A percentile compares a stretch with the other conserved stretches of the same genome.
Conservation (phyloP, 2,888 invertebrate genomes). For the Apamea monoglypha region DNA sequence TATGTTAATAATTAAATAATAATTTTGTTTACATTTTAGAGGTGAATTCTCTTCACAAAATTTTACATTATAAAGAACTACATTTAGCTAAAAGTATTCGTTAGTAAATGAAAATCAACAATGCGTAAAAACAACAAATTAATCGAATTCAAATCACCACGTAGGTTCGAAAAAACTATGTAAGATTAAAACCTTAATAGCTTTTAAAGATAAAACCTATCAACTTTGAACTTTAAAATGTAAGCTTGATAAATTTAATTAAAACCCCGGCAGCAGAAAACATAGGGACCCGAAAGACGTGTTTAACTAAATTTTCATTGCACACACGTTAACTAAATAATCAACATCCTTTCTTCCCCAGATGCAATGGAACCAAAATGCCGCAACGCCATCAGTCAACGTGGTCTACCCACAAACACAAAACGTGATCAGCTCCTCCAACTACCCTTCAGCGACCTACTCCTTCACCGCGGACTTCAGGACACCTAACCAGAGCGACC, state of each 20-base stretch:
- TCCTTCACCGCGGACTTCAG: conserved; percentile 96
- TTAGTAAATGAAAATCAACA: neutral
- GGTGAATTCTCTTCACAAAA: neutral
- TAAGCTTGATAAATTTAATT: neutral
- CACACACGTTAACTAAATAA: neutral
- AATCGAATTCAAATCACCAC: neutral
- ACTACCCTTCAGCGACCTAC: conserved; percentile 94
- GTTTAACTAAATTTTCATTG: neutral
- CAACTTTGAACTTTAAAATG: neutral
- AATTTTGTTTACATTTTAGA: neutral
- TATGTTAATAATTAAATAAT: too few species aligned
- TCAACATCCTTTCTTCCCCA: conserved; percentile 72
- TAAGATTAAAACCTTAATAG: neutral
- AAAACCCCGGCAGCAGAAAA: neutral
- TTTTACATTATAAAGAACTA: neutral
- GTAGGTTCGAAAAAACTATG: neutral
- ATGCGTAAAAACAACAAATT: neutral
- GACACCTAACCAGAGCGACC: conserved; percentile 91
- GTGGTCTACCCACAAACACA: conserved; percentile 92
- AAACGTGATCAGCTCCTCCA: conserved; percentile 91
- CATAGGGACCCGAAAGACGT: neutral
- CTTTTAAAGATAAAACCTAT: neutral
- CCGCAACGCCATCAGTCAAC: conserved; percentile 91
- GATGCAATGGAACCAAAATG: conserved; percentile 94
- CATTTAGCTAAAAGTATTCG: neutral